Evolutionary conservation across 2,888 invertebrate species (phyloP).

Genomic region (Sylvicola cinctus): DNA sequence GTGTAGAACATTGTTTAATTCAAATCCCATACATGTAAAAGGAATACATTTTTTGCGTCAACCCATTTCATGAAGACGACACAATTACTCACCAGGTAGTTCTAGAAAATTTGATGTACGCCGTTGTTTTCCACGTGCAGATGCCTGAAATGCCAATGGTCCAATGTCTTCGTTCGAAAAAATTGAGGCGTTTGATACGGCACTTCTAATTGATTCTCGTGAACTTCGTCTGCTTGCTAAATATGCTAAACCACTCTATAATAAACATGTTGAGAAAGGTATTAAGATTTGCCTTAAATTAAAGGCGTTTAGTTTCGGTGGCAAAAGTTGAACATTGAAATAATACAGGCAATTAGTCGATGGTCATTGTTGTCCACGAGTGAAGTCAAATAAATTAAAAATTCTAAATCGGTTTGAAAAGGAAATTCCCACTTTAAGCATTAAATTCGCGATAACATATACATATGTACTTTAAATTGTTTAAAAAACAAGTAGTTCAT

Average conservation of each 20-base stretch:
- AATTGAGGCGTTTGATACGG: slow-evolving; percentile 46
- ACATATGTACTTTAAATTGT: no score
- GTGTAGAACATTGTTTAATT: no score
- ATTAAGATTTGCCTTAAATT: no score
- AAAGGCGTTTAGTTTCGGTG: neutral
- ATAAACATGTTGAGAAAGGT: no score
- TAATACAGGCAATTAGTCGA: neutral
- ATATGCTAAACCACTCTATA: slow-evolving; percentile 44
- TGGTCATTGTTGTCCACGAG: neutral
- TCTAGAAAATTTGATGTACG: slow-evolving; percentile 74
- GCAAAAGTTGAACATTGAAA: neutral
- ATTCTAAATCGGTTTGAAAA: no score
- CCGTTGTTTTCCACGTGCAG: slow-evolving; percentile 54
- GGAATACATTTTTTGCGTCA: no score
- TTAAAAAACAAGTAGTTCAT: no score
- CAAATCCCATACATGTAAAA: no score
- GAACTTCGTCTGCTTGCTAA: slow-evolving; percentile 76
- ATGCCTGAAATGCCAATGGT: slow-evolving; percentile 58
- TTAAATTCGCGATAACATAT: no score
- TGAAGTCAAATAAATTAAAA: no score
- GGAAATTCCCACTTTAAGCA: no score
- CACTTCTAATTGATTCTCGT: slow-evolving; percentile 40
- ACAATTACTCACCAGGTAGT: slow-evolving; percentile 53
- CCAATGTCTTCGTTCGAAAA: slow-evolving; percentile 58
- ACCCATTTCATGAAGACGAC: no score